A percentile compares a stretch with the other conserved stretches of the same genome.
These are phyloP conservation scores for Macroglossus sobrinus DNA, from an alignment of 2,113 vertebrate species.

Conservation along the genomic window DNA sequence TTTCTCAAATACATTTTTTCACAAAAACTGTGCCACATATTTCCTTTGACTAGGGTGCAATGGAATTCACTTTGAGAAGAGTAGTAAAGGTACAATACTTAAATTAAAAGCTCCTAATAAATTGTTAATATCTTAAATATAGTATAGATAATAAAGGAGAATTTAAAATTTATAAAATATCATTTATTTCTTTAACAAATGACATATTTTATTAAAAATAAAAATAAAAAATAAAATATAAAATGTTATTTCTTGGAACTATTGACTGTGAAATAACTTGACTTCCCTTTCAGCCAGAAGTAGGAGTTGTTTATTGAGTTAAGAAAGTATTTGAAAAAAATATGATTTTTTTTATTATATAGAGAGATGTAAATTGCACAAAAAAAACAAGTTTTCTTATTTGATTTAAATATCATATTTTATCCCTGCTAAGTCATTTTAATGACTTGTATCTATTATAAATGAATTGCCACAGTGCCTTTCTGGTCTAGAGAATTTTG, in stretches of 20 bases:
- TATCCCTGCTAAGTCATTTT: slow-evolving; percentile 1
- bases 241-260: slow-evolving; percentile 3
- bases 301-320: slow-evolving; percentile 26
- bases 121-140: not conserved
- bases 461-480: not conserved
- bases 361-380: slow-evolving; percentile 1
- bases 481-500: not conserved
- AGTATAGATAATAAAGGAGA: not conserved
- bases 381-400: not conserved
- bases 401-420: slow-evolving; percentile 37
- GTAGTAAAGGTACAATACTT: not conserved
- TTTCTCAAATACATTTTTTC: not conserved
- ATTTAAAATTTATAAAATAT: not conserved
- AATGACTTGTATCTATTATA: not conserved
- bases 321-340: slow-evolving; percentile 32
- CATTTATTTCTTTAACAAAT: not conserved
- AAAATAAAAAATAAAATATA: slow-evolving; percentile 23
- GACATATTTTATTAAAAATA: not conserved
- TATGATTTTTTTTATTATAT: not conserved
- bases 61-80: not conserved
- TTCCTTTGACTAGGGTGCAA: not conserved
- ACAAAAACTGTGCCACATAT: not conserved
- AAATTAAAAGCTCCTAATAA: not conserved
- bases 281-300: not conserved
- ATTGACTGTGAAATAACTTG: slow-evolving; percentile 16